A percentile compares a stretch with the other conserved stretches of the same genome.
These are phyloP conservation scores for Drosophila saltans DNA, from an alignment of 1,140 invertebrate species.

Conservation along the genomic window DNA sequence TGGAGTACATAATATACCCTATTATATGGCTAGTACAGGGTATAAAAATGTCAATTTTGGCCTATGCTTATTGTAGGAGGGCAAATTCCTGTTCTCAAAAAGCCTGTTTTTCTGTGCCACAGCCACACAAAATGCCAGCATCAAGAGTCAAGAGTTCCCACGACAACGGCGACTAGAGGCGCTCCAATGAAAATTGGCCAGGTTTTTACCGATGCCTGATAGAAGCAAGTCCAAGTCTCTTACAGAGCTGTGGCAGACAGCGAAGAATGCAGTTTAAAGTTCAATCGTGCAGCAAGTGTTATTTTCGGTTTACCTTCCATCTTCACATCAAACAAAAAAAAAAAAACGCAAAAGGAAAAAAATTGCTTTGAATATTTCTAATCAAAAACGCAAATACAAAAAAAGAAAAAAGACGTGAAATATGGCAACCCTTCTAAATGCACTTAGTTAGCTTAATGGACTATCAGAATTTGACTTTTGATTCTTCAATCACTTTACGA, in stretches of 20 bases:
- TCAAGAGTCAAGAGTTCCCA: slow-evolving; percentile 70
- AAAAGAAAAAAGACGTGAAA: background rate
- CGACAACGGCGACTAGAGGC: slow-evolving; percentile 40
- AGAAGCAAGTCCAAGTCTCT: slow-evolving; percentile 54
- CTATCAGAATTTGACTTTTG: too few relatives aligned
- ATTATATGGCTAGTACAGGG: background rate
- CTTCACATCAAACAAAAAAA: background rate
- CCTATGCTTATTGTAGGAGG: slow-evolving; percentile 70
- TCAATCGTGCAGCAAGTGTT: slow-evolving; percentile 80
- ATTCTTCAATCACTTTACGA: too few relatives aligned
- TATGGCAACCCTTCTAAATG: background rate
- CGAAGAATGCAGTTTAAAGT: slow-evolving; percentile 80
- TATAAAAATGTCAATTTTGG: slow-evolving; percentile 70
- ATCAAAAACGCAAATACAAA: background rate
- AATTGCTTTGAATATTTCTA: slow-evolving; percentile 1
- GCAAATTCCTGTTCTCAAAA: slow-evolving; percentile 76
- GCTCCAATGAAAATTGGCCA: slow-evolving; percentile 63
- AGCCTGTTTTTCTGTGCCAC: slow-evolving; percentile 75
- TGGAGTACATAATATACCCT: background rate
- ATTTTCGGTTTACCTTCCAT: slow-evolving; percentile 39
- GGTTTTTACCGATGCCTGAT: slow-evolving; percentile 51
- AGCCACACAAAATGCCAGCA: slow-evolving; percentile 61
- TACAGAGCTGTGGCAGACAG: slow-evolving; percentile 35
- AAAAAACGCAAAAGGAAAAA: slow-evolving; percentile 28
- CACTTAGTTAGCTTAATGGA: too few relatives aligned